phyloP scores from a whole-genome alignment of 2,888 invertebrate species.

The Cheilosia vulpina region DNA sequence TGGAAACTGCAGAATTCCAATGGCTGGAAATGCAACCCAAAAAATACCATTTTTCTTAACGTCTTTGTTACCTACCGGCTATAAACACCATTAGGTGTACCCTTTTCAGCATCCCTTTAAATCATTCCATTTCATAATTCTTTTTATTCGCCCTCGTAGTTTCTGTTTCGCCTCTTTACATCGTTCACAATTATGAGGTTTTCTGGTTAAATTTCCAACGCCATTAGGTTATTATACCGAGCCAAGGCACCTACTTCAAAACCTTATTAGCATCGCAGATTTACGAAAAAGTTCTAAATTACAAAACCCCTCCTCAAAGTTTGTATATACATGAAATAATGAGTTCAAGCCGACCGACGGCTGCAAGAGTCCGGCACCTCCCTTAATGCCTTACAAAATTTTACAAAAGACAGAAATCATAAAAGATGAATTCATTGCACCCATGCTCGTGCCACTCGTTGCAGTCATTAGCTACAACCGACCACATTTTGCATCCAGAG shows the following conservation, averaged over 20 bases:
- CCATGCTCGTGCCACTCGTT: slow-evolving; percentile 25
- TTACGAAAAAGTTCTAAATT: slow-evolving; percentile 47
- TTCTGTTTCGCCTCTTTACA: not conserved
- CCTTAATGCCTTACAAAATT: slow-evolving; percentile 54
- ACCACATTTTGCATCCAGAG: slow-evolving; percentile 42
- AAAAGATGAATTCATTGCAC: slow-evolving; percentile 64
- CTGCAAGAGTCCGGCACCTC: slow-evolving; percentile 36
- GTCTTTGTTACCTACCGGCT: no score
- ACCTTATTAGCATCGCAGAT: slow-evolving; percentile 59
- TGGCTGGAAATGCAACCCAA: no score
- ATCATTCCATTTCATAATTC: not conserved
- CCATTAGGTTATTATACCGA: slow-evolving; percentile 71
- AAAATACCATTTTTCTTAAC: no score
- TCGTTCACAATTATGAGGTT: slow-evolving; percentile 28
- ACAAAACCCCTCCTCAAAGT: slow-evolving; percentile 10
- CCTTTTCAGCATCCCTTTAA: not conserved
- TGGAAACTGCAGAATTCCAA: no score
- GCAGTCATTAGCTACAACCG: slow-evolving; percentile 54
- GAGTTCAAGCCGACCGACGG: slow-evolving; percentile 32
- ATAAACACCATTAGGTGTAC: no score
- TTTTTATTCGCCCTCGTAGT: not conserved
- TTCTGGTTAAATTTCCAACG: slow-evolving; percentile 31
- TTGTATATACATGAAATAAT: slow-evolving; percentile 32
- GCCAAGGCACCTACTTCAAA: slow-evolving; percentile 69
- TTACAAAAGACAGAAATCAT: slow-evolving; percentile 41